Evolutionary conservation across 2,888 invertebrate genomes (phyloP).

Genomic region (Agriotes lineatus): DNA sequence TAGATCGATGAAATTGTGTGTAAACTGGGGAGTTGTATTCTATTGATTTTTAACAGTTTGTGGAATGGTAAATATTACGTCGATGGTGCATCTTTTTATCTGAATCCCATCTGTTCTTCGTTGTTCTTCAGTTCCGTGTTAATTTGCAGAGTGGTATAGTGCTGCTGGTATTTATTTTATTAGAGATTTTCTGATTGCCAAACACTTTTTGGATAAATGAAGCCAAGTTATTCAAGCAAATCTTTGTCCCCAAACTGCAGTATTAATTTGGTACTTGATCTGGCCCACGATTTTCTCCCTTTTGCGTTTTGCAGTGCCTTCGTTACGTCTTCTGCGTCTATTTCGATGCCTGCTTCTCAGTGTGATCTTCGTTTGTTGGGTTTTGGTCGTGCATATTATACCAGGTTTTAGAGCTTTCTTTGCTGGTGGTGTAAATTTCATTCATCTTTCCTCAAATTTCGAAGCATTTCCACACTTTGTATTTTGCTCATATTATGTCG

Average conservation of each 20-base stretch:
- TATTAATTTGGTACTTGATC: neutral
- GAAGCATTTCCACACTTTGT: neutral
- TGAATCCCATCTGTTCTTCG: neutral
- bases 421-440: neutral
- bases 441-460: neutral
- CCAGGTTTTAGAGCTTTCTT: neutral
- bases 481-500: neutral
- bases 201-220: neutral
- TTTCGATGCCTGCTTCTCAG: neutral
- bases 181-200: neutral
- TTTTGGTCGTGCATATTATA: neutral
- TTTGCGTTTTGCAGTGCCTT: neutral
- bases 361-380: neutral
- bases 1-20: neutral
- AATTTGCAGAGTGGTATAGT: neutral
- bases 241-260: neutral
- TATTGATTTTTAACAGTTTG: neutral
- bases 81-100: neutral
- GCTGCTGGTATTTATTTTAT: neutral
- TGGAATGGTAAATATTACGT: neutral
- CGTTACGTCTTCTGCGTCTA: neutral
- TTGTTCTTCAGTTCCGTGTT: neutral
- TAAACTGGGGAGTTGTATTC: neutral
- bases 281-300: neutral
- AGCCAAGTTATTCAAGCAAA: neutral